phyloP scores from a whole-genome alignment of 2,888 invertebrate genomes.

The Lamellibrachia satsuma region DNA sequence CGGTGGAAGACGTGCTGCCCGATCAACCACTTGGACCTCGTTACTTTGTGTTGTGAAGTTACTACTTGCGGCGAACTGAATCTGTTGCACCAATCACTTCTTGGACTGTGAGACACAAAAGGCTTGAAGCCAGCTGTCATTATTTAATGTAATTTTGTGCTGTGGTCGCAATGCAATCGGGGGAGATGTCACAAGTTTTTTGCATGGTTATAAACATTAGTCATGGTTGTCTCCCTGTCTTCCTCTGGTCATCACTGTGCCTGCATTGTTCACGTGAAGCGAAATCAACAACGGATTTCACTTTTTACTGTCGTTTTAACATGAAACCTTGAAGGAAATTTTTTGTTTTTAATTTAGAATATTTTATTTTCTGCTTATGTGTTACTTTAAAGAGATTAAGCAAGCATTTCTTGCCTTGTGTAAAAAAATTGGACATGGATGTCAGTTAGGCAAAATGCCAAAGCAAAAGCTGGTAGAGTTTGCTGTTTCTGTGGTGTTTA shows the following conservation, averaged over 20 bases:
- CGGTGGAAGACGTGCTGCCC: neutral
- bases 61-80: neutral
- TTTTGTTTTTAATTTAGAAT: neutral
- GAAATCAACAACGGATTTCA: neutral
- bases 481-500: neutral
- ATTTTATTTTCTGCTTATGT: slow-evolving; percentile 3
- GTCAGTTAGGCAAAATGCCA: neutral
- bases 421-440: neutral
- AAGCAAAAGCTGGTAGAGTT: neutral
- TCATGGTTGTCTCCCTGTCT: neutral
- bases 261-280: neutral
- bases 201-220: neutral
- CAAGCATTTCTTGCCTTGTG: neutral
- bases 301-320: neutral
- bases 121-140: neutral
- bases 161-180: neutral
- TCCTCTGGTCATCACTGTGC: neutral
- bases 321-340: neutral
- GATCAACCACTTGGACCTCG: slow-evolving; percentile 17
- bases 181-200: neutral
- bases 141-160: neutral
- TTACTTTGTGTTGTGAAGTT: slow-evolving; percentile 9
- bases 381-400: neutral
- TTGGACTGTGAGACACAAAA: neutral
- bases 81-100: neutral